Evolutionary conservation across 1,140 invertebrate species (phyloP), one percentile per base, ranked within the genome.

Genomic region (Triops longicaudatus): DNA sequence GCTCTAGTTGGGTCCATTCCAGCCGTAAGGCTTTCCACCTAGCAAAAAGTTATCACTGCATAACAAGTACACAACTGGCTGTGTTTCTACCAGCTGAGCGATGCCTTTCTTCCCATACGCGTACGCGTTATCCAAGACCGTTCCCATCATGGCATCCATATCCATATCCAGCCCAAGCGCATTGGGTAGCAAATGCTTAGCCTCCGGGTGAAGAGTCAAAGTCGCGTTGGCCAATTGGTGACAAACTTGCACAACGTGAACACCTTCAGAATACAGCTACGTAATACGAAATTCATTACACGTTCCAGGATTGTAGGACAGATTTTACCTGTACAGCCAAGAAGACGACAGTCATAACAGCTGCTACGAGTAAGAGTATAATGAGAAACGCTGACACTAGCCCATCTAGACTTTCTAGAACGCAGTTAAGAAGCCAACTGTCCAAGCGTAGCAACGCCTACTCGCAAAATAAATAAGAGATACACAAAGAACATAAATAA

Each of bases 221-320:
- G 94, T 96, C 80, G 91, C 90, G 85, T 98, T 98, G 12, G 98
- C 88, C 14, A 98, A 87, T 84, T 94, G 94, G 74, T 93, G 92
- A 28, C 91, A 91, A 71, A 98, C 87, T 84, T 95, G 91, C 26
- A 98, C 89, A 31, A 99, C 87, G 81, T 97, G 94, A 82, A 98
- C 92, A 26, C 93, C 95, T 87, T 99, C 97, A 17, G 92, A 93
- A 83, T 98, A 98, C 77, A 98, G 90, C 93, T 98, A 84, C 10
- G 85, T 82, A 82, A 81, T 83, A 80, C 14, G 50, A n/a, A 85
- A 78, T 78, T 17, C 10, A 43, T 10, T 26, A 22, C 17, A 74
- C 7, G 9, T 22, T 1, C 7, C 3, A 44, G 11, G n/a, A 28
- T 3, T n/a, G 1, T 50, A 14, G 7, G 22, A 63, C 22, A 43